phyloP scores from a whole-genome alignment of 2,113 vertebrate genomes.

The Phrynosoma platyrhinos region DNA sequence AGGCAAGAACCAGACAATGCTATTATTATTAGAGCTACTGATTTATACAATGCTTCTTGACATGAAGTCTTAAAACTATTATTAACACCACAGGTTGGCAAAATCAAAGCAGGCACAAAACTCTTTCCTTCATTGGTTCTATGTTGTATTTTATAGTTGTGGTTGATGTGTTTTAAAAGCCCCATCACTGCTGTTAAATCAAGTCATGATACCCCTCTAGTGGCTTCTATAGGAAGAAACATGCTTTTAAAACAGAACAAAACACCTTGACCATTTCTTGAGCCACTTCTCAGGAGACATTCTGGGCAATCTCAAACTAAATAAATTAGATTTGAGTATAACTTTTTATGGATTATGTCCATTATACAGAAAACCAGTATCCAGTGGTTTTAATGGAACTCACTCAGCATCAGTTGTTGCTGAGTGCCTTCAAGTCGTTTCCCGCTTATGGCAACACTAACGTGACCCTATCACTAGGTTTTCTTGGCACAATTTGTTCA shows the following conservation, averaged over 20 bases:
- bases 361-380: not conserved
- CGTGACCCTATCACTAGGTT: too few species aligned
- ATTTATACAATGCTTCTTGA: not conserved
- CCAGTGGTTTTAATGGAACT: not conserved
- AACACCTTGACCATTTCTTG: not conserved
- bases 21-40: not conserved
- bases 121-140: not conserved
- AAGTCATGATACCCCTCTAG: constrained; percentile 12
- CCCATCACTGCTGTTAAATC: not conserved
- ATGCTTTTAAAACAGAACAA: not conserved
- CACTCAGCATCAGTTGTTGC: not conserved
- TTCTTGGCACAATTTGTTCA: too few species aligned
- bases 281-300: not conserved
- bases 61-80: not conserved
- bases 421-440: too few species aligned
- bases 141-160: not conserved
- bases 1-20: not conserved
- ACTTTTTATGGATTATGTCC: not conserved
- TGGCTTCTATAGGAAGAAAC: not conserved
- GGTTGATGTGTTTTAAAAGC: not conserved
- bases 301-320: not conserved
- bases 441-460: too few species aligned
- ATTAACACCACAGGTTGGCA: not conserved
- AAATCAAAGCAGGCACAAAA: not conserved
- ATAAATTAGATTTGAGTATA: not conserved